These are phyloP conservation scores for Paratilapia polleni DNA, from an alignment of 2,113 vertebrate genomes.

Conservation along the genomic window DNA sequence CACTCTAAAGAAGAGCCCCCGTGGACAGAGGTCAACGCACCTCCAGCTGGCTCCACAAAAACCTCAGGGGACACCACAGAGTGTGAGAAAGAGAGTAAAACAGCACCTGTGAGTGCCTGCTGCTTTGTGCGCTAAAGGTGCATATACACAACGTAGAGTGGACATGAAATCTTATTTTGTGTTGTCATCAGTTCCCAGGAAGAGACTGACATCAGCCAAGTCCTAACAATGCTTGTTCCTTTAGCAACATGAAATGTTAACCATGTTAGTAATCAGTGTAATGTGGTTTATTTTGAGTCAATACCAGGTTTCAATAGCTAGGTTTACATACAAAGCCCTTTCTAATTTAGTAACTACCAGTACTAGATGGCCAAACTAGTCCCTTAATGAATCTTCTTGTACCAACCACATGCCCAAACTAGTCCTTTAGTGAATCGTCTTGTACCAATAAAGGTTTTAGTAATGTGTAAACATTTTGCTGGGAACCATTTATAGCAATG, in stretches of 20 bases:
- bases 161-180: not conserved
- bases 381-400: too few species aligned
- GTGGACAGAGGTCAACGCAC: slow-evolving; percentile 61
- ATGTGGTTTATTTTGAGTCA: not conserved
- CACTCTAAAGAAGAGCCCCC: slow-evolving; percentile 66
- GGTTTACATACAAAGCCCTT: not conserved
- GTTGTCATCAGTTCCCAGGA: not conserved
- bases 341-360: not conserved
- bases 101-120: not conserved
- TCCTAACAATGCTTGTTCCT: not conserved
- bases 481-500: not conserved
- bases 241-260: too few species aligned
- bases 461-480: not conserved
- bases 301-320: not conserved
- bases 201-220: not conserved
- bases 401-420: not conserved
- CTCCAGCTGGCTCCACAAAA: slow-evolving; percentile 67
- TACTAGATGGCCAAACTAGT: not conserved
- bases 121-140: not conserved
- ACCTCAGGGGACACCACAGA: slow-evolving; percentile 46
- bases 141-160: not conserved
- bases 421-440: too few species aligned
- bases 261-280: not conserved
- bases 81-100: slow-evolving; percentile 36
- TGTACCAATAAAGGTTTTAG: not conserved